Percentiles rank a stretch among this genome's conserved stretches.
Conservation (phyloP, 2,888 invertebrate genomes). For the Balanococcus diminutus region DNA sequence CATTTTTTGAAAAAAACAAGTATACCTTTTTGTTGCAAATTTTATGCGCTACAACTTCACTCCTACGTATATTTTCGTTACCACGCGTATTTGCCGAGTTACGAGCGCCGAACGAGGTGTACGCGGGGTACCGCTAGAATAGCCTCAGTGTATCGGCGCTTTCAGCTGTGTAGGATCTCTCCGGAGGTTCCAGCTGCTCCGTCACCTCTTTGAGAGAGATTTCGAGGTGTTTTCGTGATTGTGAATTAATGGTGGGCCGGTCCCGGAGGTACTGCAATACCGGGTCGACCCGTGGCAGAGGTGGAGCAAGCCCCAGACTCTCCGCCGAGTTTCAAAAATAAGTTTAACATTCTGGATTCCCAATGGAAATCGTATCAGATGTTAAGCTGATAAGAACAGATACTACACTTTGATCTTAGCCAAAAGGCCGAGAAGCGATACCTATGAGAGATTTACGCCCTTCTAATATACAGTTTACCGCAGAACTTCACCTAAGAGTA, state of each 20-base stretch:
- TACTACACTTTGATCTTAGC: conserved; percentile 53
- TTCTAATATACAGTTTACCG: not conserved
- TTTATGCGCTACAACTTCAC: too few relatives aligned
- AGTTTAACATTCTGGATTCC: conserved; percentile 47
- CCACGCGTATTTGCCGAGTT: too few relatives aligned
- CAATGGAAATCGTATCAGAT: conserved; percentile 48
- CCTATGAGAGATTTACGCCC: not conserved
- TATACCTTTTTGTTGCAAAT: too few relatives aligned
- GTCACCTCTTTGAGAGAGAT: too few relatives aligned
- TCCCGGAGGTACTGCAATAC: conserved; percentile 52
- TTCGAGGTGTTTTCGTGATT: too few relatives aligned
- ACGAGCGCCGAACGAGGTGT: too few relatives aligned
- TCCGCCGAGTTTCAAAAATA: conserved; percentile 47
- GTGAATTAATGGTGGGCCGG: conserved; percentile 48
- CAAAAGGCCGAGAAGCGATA: conserved; percentile 54
- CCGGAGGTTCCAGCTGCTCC: too few relatives aligned
- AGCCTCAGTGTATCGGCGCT: too few relatives aligned
- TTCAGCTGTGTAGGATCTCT: too few relatives aligned
- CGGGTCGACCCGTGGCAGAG: conserved; percentile 52
- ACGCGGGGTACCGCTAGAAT: too few relatives aligned
- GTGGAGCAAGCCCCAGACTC: conserved; percentile 47
- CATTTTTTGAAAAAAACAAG: too few relatives aligned
- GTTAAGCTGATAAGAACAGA: conserved; percentile 54
- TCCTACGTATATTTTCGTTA: too few relatives aligned
- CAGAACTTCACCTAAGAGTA: not conserved